Evolutionary conservation across 1,140 invertebrate species (phyloP).

Genomic region (Drosophila pseudoananassae): DNA sequence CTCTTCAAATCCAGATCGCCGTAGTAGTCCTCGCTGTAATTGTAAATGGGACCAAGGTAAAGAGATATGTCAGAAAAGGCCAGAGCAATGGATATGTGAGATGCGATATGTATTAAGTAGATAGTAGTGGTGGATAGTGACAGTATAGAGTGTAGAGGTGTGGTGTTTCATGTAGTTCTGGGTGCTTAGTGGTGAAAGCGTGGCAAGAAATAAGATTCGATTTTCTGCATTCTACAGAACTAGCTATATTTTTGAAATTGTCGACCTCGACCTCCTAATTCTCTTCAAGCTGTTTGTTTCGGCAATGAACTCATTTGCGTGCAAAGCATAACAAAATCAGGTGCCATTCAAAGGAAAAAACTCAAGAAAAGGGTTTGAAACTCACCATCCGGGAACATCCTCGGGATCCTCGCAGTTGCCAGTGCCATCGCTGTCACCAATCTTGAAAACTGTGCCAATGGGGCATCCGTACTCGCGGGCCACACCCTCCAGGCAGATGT

Average conservation of each 20-base stretch:
- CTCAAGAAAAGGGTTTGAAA: slow-evolving; percentile 45
- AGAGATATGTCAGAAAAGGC: slow-evolving; percentile 78
- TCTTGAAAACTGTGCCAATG: slow-evolving; percentile 98
- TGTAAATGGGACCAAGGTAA: slow-evolving; percentile 82
- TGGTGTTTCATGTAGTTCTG: slow-evolving; percentile 11
- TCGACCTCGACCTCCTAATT: neutral
- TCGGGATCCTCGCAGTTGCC: slow-evolving; percentile 97
- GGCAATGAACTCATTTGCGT: neutral
- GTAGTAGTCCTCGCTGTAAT: slow-evolving; percentile 97
- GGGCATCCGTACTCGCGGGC: slow-evolving; percentile 97
- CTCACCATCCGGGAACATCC: slow-evolving; percentile 97
- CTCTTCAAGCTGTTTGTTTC: neutral
- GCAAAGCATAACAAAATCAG: slow-evolving; percentile 59
- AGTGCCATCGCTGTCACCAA: slow-evolving; percentile 93
- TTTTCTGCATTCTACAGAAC: slow-evolving; percentile 12
- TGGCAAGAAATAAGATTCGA: slow-evolving; percentile 28
- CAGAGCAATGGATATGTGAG: slow-evolving; percentile 66
- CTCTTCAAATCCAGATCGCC: slow-evolving; percentile 96
- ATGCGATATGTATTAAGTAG: slow-evolving; percentile 29
- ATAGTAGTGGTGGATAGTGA: slow-evolving; percentile 18
- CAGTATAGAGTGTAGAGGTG: slow-evolving; percentile 14
- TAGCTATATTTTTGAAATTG: neutral
- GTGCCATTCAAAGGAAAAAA: slow-evolving; percentile 32
- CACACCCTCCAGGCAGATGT: slow-evolving; percentile 95
- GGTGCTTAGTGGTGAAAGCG: slow-evolving; percentile 51